Evolutionary conservation across 2,797 vertebrate genomes (phyloP), one percentile per base, ranked within the genome.

Genomic region (Cephalopachus bancanus): DNA sequence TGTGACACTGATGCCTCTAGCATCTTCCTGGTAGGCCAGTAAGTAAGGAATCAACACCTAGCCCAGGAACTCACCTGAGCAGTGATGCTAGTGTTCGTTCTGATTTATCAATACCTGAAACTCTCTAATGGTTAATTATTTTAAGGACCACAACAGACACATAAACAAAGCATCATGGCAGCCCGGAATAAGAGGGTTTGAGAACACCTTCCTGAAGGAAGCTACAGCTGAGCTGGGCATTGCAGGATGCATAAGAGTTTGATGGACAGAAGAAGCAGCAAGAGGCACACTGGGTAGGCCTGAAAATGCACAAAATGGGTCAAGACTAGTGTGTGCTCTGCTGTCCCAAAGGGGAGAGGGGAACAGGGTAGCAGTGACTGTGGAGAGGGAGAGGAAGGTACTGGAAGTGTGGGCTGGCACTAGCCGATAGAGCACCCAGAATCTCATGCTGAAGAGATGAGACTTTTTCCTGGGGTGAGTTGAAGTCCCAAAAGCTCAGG

Each of bases 271-370:
- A 53, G 10, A 1, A n/a, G 30, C 64, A 69, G 20, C 30, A 44
- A 51, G 59, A 76, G 51, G 51, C 2, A 24, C 12, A 30, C 14
- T 11, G 62, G 44, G 30, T 81, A 59, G 16, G 22, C 49, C n/a
- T 9, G 6, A 51, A 53, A 65, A n/a, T 3, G 51, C 75, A 51
- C 2, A 0, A 30, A 59, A 78, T 49, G 4, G 37, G 1, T 10
- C 16, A 10, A 55, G 30, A 19, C 9, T 2, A 26, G 7, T 0
- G 24, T 24, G 15, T 0, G 10, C 17, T 15, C 44, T 0, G 2
- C 28, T 19, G 1, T 6, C 5, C 37, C 10, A 3, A 3, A 11
- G 69, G 24, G 7, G 62, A 26, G 19, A 22, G 28, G 71, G 9
- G 55, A 3, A 1, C 1, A 1, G 53, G 57, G 37, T 44, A n/a